These are phyloP conservation scores for Sebastes diploproa DNA, from an alignment of 2,797 vertebrate genomes.

Conservation along the genomic window DNA sequence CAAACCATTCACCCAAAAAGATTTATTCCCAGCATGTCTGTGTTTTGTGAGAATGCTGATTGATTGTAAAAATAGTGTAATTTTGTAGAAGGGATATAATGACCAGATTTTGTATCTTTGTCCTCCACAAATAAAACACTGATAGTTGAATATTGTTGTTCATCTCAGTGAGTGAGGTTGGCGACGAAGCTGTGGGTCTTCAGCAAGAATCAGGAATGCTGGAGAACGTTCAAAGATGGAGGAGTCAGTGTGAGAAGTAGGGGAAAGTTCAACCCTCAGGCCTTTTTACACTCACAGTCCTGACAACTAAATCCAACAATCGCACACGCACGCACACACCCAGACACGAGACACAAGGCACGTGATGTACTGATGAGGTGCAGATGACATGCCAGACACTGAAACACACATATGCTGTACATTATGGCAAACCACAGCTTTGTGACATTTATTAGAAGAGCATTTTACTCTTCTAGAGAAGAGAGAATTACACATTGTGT, in stretches of 20 bases:
- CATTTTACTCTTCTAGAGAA: background rate
- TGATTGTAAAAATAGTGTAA: background rate
- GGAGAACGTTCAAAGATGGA: slow-evolving; percentile 19
- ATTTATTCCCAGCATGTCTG: too few relatives aligned
- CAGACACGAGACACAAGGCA: slow-evolving; percentile 31
- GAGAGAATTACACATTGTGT: background rate
- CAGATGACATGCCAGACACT: slow-evolving; percentile 21
- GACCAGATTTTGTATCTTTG: background rate
- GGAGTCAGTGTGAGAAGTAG: slow-evolving; percentile 80
- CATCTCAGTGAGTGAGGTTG: background rate
- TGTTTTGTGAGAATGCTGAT: background rate
- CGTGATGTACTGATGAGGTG: slow-evolving; percentile 30
- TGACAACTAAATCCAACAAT: slow-evolving; percentile 41
- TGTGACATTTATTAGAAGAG: background rate
- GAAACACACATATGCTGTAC: background rate
- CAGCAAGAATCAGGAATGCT: slow-evolving; percentile 50
- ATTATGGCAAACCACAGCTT: background rate
- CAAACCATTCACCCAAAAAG: background rate
- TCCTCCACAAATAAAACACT: background rate
- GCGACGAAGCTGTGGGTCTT: background rate
- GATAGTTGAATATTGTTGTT: background rate
- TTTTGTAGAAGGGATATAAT: background rate
- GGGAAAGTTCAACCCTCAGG: slow-evolving; percentile 80
- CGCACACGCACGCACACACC: background rate
- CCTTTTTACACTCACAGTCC: slow-evolving; percentile 51